Evolutionary conservation across 2,888 invertebrate species (phyloP), one percentile per base, ranked within the genome.

Genomic region (Ormyrus pomaceus): DNA sequence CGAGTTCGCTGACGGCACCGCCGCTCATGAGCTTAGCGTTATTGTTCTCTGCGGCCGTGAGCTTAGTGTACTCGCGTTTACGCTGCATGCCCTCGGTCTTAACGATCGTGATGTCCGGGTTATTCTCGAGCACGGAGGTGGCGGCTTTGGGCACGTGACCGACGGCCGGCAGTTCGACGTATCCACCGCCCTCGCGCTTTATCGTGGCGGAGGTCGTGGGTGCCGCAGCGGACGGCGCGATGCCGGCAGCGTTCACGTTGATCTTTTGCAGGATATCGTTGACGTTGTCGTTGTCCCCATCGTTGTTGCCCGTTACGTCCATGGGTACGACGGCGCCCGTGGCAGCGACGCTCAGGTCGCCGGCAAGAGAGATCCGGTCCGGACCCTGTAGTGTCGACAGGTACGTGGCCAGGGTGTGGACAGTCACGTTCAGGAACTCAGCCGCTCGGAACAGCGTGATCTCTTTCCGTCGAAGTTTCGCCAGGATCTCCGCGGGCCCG

Each of bases 351-450:
- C 89, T 90, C 58, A 91, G 87, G 80, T 91, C 91, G n/a, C 91
- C 89, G n/a, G 91, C 90, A 19, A 91, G 85, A 48, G 92, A 92
- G 75, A 90, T 91, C 75, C 91, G 90, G 83, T 93, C 92, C 50
- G 92, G 87, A 59, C 92, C 92, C 78, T 93, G 92, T 84, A 93
- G 91, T 62, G 94, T 93, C 84, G 94, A 93, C 84, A 94, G 88
- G 87, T 95, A 95, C 50, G 95, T 95, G 4, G 95, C 94, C 70
- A 96, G 91, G 82, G 95, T 95, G 84, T 94, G 94, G 79, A 95
- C 95, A 82, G 95, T 94, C 71, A 96, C 95, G 84, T 95, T 95
- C 53, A 96, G 91, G 86, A 95, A 94, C 87, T 95, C 94, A 0
- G 95, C 95, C 0, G 95, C 95, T 62, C 95, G 92, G 86, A 94